phyloP scores from a whole-genome alignment of 2,888 invertebrate species.

The Elegia similella region DNA sequence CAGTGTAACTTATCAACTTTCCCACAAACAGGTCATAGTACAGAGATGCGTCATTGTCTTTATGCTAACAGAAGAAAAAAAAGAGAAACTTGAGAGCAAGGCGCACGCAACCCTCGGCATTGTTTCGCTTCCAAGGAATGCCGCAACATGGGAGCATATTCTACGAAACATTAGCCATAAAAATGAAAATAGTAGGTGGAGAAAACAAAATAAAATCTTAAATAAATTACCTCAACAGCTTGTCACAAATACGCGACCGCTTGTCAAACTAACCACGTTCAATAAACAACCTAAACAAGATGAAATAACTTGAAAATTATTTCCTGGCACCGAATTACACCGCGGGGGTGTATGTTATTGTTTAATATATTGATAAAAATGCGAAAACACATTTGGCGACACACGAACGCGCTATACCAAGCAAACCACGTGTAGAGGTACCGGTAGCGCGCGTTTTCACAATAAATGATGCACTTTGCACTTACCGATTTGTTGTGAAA shows the following conservation, averaged over 20 bases:
- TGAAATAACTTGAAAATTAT: constrained; percentile 44
- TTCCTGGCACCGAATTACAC: constrained; percentile 41
- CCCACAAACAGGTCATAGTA: constrained; percentile 44
- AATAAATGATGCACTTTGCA: constrained; percentile 60
- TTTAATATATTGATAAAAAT: constrained; percentile 39
- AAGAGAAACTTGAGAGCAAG: constrained; percentile 43
- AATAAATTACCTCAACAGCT: constrained; percentile 57
- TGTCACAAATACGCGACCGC: constrained; percentile 60
- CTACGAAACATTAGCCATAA: not conserved
- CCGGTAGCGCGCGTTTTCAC: constrained; percentile 72
- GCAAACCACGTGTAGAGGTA: constrained; percentile 76
- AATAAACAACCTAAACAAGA: constrained; percentile 66
- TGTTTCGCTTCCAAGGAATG: constrained; percentile 12
- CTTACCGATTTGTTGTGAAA: constrained; percentile 76
- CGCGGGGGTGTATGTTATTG: constrained; percentile 35
- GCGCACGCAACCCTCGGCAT: constrained; percentile 33
- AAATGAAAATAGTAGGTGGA: not conserved
- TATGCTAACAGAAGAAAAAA: constrained; percentile 43
- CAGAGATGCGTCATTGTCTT: constrained; percentile 64
- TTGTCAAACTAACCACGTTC: constrained; percentile 77
- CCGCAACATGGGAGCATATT: not conserved
- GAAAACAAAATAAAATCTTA: constrained; percentile 32
- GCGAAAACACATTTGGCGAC: constrained; percentile 52
- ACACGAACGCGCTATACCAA: constrained; percentile 59
- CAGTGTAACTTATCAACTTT: constrained; percentile 29